Evolutionary conservation across 2,888 invertebrate species (phyloP).

Genomic region (Epirrhoe tristata): DNA sequence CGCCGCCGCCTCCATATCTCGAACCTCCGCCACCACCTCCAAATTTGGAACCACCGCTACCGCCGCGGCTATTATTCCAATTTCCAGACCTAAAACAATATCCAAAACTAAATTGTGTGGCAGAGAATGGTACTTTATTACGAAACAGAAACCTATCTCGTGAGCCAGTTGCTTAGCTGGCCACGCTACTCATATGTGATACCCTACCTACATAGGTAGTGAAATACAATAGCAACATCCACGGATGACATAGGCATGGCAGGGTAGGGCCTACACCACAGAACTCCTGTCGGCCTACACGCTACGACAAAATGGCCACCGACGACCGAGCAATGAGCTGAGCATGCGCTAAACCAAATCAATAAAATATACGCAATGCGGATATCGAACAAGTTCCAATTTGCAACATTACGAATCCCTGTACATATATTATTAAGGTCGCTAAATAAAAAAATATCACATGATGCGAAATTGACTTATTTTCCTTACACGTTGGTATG

Average conservation of each 20-base stretch:
- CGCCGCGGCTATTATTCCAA: slow-evolving; percentile 80
- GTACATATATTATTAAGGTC: no score
- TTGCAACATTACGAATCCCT: not conserved
- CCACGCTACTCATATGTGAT: not conserved
- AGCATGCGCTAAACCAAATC: slow-evolving; percentile 26
- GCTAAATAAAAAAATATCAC: not conserved
- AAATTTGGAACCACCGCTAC: slow-evolving; percentile 73
- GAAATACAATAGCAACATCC: not conserved
- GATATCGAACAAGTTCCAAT: not conserved
- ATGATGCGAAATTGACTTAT: not conserved
- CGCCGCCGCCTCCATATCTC: slow-evolving; percentile 54
- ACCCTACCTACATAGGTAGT: not conserved
- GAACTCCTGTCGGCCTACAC: no score
- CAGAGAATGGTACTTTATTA: not conserved
- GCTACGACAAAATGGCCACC: slow-evolving; percentile 41
- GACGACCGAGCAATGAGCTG: no score
- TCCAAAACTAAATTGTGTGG: not conserved
- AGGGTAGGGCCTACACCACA: not conserved
- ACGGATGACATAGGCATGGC: not conserved
- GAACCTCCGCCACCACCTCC: slow-evolving; percentile 66
- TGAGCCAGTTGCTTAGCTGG: not conserved
- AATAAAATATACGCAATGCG: slow-evolving; percentile 36
- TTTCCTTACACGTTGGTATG: not conserved
- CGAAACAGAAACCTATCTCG: not conserved
- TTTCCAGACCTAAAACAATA: slow-evolving; percentile 70